Evolutionary conservation across 2,888 invertebrate species (phyloP).

Genomic region (Liodrosophila aerea): DNA sequence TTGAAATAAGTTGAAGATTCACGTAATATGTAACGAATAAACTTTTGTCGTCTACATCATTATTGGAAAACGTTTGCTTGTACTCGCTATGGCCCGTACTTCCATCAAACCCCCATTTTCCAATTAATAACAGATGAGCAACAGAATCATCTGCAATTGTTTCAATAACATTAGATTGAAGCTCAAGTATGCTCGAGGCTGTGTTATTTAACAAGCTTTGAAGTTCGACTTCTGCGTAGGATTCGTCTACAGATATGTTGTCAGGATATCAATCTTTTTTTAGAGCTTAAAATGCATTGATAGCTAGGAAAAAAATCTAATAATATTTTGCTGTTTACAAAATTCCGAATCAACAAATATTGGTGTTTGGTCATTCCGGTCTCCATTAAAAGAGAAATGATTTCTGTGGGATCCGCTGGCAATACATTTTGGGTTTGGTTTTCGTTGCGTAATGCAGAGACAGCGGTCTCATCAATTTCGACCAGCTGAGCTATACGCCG

Average conservation of each 20-base stretch:
- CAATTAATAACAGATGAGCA: background rate
- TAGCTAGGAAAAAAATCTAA: slow-evolving; percentile 7
- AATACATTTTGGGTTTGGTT: background rate
- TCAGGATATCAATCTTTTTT: no score
- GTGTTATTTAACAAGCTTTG: slow-evolving; percentile 1
- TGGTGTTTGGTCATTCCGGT: slow-evolving; percentile 6
- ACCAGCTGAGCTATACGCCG: slow-evolving; percentile 5
- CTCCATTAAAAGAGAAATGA: slow-evolving; percentile 10
- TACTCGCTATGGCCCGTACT: background rate
- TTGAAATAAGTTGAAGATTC: background rate
- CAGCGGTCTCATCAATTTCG: slow-evolving; percentile 4
- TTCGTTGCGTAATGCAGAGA: slow-evolving; percentile 7
- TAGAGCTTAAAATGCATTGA: background rate
- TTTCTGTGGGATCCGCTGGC: slow-evolving; percentile 8
- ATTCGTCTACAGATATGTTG: no score
- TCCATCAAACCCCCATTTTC: slow-evolving; percentile 3
- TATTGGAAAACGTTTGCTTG: background rate
- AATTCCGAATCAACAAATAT: slow-evolving; percentile 7
- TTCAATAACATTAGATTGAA: background rate
- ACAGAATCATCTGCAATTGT: background rate
- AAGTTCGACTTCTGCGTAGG: slow-evolving; percentile 7
- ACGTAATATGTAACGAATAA: slow-evolving; percentile 2
- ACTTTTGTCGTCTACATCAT: background rate
- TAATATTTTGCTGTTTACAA: slow-evolving; percentile 8
- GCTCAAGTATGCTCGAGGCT: background rate